Evolutionary conservation across 1,140 invertebrate genomes (phyloP).

Genomic region (Zaprionus taronus): DNA sequence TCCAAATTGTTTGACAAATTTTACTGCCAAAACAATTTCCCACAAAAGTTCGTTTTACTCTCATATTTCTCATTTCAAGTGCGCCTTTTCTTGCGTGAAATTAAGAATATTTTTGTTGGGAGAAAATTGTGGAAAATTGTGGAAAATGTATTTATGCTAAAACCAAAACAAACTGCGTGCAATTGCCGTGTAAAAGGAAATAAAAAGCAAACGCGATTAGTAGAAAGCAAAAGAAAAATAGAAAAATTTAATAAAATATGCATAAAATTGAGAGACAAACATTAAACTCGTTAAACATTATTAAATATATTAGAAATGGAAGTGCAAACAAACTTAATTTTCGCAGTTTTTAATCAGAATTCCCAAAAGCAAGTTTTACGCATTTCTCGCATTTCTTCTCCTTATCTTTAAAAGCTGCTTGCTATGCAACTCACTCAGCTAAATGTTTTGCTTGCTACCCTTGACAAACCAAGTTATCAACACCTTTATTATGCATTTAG

Average conservation of each 20-base stretch:
- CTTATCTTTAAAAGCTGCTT: not conserved
- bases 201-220: not conserved
- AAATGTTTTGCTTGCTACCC: not conserved
- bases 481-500: not conserved
- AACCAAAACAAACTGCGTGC: not conserved
- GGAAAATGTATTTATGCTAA: too few relatives aligned
- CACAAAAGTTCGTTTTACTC: not conserved
- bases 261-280: not conserved
- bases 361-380: not conserved
- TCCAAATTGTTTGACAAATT: constrained; percentile 27
- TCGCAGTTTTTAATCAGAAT: not conserved
- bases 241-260: not conserved
- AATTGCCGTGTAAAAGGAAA: not conserved
- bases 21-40: constrained; percentile 1
- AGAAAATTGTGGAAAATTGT: not conserved
- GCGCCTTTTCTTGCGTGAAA: not conserved
- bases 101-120: not conserved
- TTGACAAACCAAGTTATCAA: not conserved
- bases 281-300: not conserved
- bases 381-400: not conserved
- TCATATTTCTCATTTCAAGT: not conserved
- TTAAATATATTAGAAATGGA: not conserved
- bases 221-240: not conserved
- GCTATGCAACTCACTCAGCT: not conserved
- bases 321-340: not conserved